These are phyloP conservation scores for Hydra vulgaris DNA, from an alignment of 30 jellyfish, hydroid and myxozoan genomes.

Conservation along the genomic window DNA sequence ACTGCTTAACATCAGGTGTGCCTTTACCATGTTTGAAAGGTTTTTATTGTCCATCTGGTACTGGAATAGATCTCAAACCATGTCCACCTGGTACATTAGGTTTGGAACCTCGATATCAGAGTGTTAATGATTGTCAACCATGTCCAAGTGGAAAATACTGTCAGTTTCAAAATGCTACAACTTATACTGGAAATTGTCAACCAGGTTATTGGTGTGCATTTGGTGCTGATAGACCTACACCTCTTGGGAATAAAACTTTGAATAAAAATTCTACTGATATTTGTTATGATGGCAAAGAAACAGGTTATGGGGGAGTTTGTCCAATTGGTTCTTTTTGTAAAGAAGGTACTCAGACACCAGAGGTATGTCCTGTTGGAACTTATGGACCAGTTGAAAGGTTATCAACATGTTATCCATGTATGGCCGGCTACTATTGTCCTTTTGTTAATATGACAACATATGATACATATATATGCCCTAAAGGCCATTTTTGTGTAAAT, in stretches of 20 bases:
- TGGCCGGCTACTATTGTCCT: conserved; percentile 92
- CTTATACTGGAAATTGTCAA: conserved; percentile 66
- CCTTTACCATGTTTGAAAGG: conserved; percentile 80
- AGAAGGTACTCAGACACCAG: conserved; percentile 59
- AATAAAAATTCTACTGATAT: conserved; percentile 31
- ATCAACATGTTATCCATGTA: conserved; percentile 69
- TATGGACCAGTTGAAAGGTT: conserved; percentile 65
- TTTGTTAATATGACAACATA: conserved; percentile 60
- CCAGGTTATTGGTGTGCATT: conserved; percentile 87
- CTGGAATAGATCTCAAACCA: conserved; percentile 79
- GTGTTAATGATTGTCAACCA: conserved; percentile 70
- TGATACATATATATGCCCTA: conserved; percentile 67
- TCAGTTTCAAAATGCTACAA: conserved; percentile 44
- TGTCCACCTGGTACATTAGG: conserved; percentile 99
- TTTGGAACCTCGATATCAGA: conserved; percentile 38
- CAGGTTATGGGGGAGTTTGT: conserved; percentile 90
- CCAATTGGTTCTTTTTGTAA: conserved; percentile 92
- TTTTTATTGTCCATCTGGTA: conserved; percentile 91
- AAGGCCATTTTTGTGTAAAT: conserved; percentile 92
- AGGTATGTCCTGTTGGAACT: conserved; percentile 74
- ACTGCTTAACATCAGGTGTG: conserved; percentile 71
- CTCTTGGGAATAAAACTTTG: conserved; percentile 53
- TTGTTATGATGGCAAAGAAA: conserved; percentile 80
- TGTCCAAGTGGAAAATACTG: conserved; percentile 98
- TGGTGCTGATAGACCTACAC: conserved; percentile 90